Evolutionary conservation across 1,140 invertebrate species (phyloP).

Genomic region (Rhynchophorus ferrugineus): DNA sequence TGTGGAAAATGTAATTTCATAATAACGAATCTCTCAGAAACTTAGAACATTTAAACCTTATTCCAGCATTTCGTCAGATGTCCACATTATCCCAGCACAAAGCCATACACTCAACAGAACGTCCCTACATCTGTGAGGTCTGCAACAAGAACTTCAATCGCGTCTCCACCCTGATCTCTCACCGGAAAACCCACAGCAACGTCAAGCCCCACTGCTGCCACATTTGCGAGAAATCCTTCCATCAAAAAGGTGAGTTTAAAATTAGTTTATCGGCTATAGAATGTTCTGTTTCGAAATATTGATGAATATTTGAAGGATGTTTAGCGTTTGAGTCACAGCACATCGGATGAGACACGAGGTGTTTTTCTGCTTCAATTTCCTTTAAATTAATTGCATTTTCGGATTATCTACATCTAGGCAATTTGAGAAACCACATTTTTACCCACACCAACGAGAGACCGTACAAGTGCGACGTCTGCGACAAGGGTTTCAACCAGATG

Average conservation of each 20-base stretch:
- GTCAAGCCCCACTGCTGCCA: conserved; percentile 65
- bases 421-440: conserved; percentile 63
- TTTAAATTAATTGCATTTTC: conserved; percentile 7
- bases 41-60: conserved; percentile 2
- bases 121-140: conserved; percentile 63
- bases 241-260: conserved; percentile 59
- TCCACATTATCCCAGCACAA: conserved; percentile 65
- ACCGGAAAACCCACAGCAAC: conserved; percentile 65
- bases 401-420: conserved; percentile 45
- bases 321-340: no score
- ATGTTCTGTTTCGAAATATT: no score
- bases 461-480: conserved; percentile 70
- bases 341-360: no score
- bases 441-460: conserved; percentile 74
- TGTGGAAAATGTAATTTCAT: conserved; percentile 50
- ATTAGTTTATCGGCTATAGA: no score
- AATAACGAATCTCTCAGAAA: background rate
- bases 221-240: conserved; percentile 66
- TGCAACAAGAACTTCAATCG: conserved; percentile 71
- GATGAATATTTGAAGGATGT: no score
- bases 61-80: conserved; percentile 62
- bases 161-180: conserved; percentile 66
- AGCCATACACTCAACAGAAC: conserved; percentile 63
- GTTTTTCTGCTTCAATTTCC: no score
- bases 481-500: conserved; percentile 75